phyloP scores from a whole-genome alignment of 2,888 invertebrate genomes.

The Eupithecia centaureata region DNA sequence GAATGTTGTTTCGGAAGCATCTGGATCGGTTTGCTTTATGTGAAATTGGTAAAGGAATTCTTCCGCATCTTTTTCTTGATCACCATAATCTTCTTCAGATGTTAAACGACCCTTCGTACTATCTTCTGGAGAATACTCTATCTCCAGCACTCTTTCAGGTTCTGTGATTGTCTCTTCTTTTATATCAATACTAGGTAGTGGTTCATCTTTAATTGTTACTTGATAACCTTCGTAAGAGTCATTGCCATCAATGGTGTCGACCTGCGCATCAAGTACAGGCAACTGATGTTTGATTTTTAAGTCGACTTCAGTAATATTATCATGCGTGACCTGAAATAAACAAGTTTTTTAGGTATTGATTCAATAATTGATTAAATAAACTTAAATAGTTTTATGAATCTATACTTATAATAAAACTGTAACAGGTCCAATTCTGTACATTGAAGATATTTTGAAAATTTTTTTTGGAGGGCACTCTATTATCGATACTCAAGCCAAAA shows the following conservation, averaged over 20 bases:
- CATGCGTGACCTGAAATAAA: neutral
- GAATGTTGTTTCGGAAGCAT: neutral
- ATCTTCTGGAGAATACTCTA: neutral
- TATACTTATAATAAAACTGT: too few species aligned
- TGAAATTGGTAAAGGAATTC: too few species aligned
- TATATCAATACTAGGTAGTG: neutral
- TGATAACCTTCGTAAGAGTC: neutral
- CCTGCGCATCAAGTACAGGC: neutral
- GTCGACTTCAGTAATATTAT: neutral
- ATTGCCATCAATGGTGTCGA: neutral
- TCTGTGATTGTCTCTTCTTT: neutral
- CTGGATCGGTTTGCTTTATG: too few species aligned
- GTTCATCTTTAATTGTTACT: neutral
- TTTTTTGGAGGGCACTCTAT: too few species aligned
- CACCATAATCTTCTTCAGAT: too few species aligned
- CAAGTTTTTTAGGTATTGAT: too few species aligned
- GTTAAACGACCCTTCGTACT: neutral
- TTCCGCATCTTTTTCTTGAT: too few species aligned
- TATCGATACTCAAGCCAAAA: too few species aligned
- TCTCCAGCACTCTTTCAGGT: neutral
- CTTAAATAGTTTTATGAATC: too few species aligned
- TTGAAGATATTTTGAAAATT: too few species aligned
- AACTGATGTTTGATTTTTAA: neutral
- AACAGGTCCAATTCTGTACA: too few species aligned
- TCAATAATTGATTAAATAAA: too few species aligned